Evolutionary conservation across 1,140 invertebrate genomes (phyloP).

Genomic region (Drosophila saltans): DNA sequence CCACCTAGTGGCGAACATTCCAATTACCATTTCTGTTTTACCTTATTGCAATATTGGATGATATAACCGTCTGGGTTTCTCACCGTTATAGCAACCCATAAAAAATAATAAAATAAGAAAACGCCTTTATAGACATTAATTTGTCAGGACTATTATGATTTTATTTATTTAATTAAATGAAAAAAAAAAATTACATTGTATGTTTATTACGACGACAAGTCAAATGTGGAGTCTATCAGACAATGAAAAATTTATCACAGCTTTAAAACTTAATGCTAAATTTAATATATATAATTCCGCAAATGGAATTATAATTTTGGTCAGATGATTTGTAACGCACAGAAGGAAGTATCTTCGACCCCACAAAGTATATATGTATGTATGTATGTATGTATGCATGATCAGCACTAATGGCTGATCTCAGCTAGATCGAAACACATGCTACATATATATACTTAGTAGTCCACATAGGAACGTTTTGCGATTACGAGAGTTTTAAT

Average conservation of each 20-base stretch:
- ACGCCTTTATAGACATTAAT: neutral
- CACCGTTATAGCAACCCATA: too few relatives aligned
- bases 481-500: too few relatives aligned
- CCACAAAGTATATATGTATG: neutral
- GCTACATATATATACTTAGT: too few relatives aligned
- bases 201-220: conserved; percentile 63
- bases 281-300: conserved; percentile 34
- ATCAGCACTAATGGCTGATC: too few relatives aligned
- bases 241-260: conserved; percentile 79
- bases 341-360: neutral
- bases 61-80: too few relatives aligned
- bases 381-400: neutral
- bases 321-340: conserved; percentile 6
- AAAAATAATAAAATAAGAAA: neutral
- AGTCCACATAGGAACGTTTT: too few relatives aligned
- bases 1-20: too few relatives aligned
- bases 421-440: too few relatives aligned
- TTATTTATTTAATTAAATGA: conserved; percentile 60
- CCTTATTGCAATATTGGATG: too few relatives aligned
- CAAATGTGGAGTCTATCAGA: conserved; percentile 74
- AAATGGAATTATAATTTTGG: neutral
- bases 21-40: too few relatives aligned
- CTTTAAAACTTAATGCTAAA: conserved; percentile 71
- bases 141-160: conserved; percentile 67
- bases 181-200: conserved; percentile 73